phyloP scores from a whole-genome alignment of 64 coral and sea anemone genomes.

The Pocillopora damicornis region DNA sequence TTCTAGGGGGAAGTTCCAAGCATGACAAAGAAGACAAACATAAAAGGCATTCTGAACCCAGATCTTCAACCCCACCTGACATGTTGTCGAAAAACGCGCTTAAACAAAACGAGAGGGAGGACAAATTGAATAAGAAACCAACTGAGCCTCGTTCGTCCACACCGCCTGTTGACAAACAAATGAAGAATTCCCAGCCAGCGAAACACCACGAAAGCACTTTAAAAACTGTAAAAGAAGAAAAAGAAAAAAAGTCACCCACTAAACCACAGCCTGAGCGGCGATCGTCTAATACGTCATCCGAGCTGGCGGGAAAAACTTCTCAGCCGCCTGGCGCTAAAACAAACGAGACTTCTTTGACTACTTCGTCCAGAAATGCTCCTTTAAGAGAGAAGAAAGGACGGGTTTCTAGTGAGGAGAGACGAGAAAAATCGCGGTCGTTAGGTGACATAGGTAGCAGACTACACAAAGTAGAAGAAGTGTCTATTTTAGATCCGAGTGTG shows the following conservation, averaged over 20 bases:
- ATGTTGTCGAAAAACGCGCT: not conserved
- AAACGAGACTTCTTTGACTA: not conserved
- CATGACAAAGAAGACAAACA: conserved; percentile 38
- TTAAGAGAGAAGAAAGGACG: conserved; percentile 35
- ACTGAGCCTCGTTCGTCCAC: not conserved
- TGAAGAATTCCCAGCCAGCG: not conserved
- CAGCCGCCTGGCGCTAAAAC: conserved; percentile 2
- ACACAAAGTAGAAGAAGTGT: conserved; percentile 24
- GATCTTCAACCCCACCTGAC: not conserved
- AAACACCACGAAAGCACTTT: not conserved
- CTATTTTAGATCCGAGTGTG: conserved; percentile 38
- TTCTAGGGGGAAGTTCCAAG: conserved; percentile 26
- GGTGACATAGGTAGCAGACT: conserved; percentile 11
- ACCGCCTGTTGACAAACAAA: not conserved
- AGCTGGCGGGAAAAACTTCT: not conserved
- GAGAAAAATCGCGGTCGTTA: conserved; percentile 19
- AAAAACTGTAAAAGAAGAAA: conserved; percentile 3
- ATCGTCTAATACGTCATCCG: not conserved
- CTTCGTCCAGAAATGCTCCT: not conserved
- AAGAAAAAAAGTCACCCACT: not conserved
- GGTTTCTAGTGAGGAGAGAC: not conserved
- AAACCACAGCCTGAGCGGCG: conserved; percentile 1
- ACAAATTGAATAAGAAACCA: conserved; percentile 18
- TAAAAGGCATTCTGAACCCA: conserved; percentile 16
- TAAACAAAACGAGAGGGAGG: not conserved